Conservation (phyloP, 2,888 invertebrate species). For the Lumbricus terrestris region DNA sequence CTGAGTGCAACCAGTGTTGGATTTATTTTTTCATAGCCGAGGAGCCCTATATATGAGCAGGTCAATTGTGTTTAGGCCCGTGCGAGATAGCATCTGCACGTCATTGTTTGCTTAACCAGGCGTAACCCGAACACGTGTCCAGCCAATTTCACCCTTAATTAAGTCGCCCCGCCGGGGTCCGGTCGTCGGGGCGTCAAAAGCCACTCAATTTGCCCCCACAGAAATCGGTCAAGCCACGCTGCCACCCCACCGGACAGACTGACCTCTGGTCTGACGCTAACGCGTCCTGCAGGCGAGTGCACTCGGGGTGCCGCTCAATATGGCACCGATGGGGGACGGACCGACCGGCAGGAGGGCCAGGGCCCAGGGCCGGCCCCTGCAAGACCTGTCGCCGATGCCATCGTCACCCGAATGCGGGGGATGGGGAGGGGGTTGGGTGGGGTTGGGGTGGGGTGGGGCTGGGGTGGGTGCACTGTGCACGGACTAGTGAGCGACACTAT, state of each 20-base stretch:
- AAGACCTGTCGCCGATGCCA: not conserved
- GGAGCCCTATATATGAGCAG: not conserved
- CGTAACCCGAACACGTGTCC: conserved; percentile 16
- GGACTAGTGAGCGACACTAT: too few species aligned
- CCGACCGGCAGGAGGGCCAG: not conserved
- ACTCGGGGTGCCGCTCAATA: not conserved
- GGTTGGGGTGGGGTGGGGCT: not conserved
- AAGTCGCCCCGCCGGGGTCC: conserved; percentile 17
- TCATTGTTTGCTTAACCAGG: conserved; percentile 16
- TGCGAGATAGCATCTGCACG: not conserved
- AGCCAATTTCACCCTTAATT: conserved; percentile 18
- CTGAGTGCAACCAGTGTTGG: too few species aligned
- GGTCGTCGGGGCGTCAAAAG: conserved; percentile 15
- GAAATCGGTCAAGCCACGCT: conserved; percentile 10
- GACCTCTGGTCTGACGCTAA: conserved; percentile 13
- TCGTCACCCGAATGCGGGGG: not conserved
- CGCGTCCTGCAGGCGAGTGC: not conserved
- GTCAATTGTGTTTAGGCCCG: not conserved
- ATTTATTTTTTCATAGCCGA: too few species aligned
- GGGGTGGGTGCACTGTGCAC: too few species aligned
- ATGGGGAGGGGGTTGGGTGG: not conserved
- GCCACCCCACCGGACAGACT: not conserved
- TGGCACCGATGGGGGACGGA: conserved; percentile 4
- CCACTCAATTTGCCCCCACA: not conserved
- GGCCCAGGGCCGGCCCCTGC: not conserved